Percentiles rank a stretch among this genome's conserved stretches.
These are phyloP conservation scores for Petaurus breviceps DNA, from an alignment of 2,113 vertebrate species.

Conservation along the genomic window DNA sequence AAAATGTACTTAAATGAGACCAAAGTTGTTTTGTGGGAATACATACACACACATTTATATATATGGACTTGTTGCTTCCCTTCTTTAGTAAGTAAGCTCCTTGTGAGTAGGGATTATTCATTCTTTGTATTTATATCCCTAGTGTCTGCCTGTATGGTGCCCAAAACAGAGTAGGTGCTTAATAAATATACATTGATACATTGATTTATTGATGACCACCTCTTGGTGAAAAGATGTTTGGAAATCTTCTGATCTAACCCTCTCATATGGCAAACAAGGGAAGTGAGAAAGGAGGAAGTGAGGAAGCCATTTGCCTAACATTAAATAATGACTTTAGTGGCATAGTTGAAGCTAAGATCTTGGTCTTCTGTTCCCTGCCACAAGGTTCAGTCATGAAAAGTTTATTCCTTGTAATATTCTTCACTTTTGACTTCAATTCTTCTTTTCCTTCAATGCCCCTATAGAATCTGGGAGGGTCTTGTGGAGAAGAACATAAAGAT, in stretches of 20 bases:
- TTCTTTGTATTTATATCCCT: not conserved
- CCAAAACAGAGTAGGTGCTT: not conserved
- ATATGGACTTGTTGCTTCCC: not conserved
- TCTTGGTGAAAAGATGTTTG: not conserved
- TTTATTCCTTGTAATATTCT: not conserved
- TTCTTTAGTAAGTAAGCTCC: not conserved
- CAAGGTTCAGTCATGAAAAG: not conserved
- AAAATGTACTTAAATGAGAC: not conserved
- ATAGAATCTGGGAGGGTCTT: not conserved
- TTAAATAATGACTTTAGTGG: not conserved
- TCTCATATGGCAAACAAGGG: not conserved
- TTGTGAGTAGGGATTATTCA: not conserved
- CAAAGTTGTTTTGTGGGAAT: not conserved
- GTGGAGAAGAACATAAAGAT: not conserved
- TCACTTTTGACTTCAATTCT: not conserved
- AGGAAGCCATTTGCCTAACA: not conserved
- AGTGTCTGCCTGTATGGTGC: not conserved
- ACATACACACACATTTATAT: not conserved
- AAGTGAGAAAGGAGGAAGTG: not conserved
- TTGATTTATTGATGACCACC: not conserved
- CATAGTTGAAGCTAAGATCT: not conserved
- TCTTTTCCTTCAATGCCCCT: not conserved
- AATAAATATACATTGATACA: not conserved
- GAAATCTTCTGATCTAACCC: not conserved
- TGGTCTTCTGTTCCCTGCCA: not conserved